Base-by-base conservation (phyloP, 2,113 vertebrate species). In the Eulacestoma nigropectus region DNA sequence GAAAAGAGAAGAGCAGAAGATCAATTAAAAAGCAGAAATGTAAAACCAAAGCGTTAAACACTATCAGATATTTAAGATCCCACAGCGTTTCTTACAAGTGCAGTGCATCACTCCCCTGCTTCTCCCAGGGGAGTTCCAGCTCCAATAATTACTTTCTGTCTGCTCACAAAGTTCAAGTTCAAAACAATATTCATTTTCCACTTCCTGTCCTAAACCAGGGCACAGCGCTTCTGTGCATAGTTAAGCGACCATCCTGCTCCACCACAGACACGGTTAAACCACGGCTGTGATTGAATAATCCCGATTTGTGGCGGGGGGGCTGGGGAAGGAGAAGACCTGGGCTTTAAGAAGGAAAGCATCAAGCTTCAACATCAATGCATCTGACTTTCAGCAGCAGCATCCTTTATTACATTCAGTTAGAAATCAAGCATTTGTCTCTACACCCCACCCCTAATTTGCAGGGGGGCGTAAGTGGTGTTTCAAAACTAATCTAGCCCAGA, bases 141-240 rank as follows among this genome's bases (percentile, higher is more conserved):
- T 82, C 84, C 8, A 8, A 52, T 93, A 96, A 96, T 93, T 95
- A 86, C 92, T 62, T 88, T 87, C 91, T 65, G 86, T 67, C 90
- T 93, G 90, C 90, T 93, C 46, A 13, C 65, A 20, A 49, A 87
- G 94, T 92, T 94, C 85, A 96, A 97, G 96, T 96, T 93, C 85
- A 95, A 96, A 92, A 93, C 85, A 92, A 96, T 96, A 96, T 84
- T 96, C 68, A 81, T 95, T 96, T 92, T 70, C 93, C 73, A 79
- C 90, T 96, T 97, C 96, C 96, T 84, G 62, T 68, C 84, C 89
- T 92, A 57, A 81, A 82, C 7, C 80, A 84, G 90, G 89, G 73
- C 94, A 93, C 88, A 25, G 3, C 8, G 88, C 86, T 95, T 44
- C 96, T 64, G 60, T 84, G 86, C 80, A 46, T 60, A 10, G 0